These are phyloP conservation scores for Sakesphorus luctuosus DNA, from an alignment of 2,113 vertebrate species.

Conservation along the genomic window DNA sequence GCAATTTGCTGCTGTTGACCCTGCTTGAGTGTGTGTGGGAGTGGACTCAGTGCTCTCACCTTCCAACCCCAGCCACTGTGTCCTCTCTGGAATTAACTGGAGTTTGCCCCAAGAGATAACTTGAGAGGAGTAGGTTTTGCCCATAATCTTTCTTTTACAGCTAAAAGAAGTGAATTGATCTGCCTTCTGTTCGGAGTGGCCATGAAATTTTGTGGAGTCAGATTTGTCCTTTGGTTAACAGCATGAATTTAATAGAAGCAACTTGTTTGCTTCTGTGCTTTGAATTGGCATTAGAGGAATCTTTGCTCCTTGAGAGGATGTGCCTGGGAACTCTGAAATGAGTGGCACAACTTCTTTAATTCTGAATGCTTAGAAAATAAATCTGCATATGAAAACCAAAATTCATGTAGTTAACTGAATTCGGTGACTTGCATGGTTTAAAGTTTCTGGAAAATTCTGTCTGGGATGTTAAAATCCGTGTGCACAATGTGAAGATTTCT, in stretches of 20 bases:
- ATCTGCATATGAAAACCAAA: not conserved
- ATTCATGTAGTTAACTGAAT: not conserved
- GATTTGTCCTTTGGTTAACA: not conserved
- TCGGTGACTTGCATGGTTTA: not conserved
- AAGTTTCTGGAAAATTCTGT: not conserved
- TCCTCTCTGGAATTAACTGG: not conserved
- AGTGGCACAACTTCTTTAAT: not conserved
- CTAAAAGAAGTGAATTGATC: not conserved
- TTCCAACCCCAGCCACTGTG: not conserved
- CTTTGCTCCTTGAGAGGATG: not conserved
- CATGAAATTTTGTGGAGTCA: not conserved
- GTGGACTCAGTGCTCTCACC: not conserved
- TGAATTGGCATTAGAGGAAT: not conserved
- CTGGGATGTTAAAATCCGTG: not conserved
- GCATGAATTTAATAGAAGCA: not conserved
- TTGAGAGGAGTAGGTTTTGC: not conserved
- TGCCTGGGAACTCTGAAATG: not conserved
- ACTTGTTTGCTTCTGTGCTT: not conserved
- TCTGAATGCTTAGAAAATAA: not conserved
- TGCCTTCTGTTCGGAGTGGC: not conserved
- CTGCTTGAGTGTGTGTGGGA: not conserved
- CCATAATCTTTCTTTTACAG: not conserved
- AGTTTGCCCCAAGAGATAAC: not conserved
- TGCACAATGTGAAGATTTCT: not conserved
- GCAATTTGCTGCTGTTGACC: not conserved